phyloP scores from a whole-genome alignment of 2,888 invertebrate species.

The Sphaerophoria taeniata region DNA sequence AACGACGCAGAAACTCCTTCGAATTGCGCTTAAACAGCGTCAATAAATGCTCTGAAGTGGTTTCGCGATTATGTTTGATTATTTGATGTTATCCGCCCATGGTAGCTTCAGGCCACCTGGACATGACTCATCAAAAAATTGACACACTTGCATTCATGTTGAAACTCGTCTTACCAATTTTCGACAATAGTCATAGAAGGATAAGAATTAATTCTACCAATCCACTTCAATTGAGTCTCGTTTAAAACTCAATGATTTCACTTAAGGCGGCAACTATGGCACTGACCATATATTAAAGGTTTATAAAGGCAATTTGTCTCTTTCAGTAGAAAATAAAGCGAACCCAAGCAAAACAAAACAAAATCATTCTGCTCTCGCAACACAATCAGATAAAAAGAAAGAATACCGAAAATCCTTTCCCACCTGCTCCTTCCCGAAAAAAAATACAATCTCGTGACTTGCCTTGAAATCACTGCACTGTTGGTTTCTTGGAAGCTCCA shows the following conservation, averaged over 20 bases:
- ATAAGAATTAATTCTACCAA: no score
- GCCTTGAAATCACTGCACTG: slow-evolving; percentile 25
- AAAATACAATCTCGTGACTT: background rate
- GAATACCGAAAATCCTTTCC: background rate
- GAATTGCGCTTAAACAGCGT: no score
- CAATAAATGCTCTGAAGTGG: no score
- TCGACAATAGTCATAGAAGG: no score
- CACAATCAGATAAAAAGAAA: background rate
- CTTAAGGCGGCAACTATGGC: slow-evolving; percentile 34
- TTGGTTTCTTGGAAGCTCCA: background rate
- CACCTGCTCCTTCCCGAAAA: background rate
- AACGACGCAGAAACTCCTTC: no score
- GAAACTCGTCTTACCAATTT: no score
- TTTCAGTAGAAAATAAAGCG: slow-evolving; percentile 28
- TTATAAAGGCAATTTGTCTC: slow-evolving; percentile 56
- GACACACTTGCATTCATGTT: no score
- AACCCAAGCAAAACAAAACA: slow-evolving; percentile 38
- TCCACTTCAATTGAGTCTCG: no score
- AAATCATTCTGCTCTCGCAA: slow-evolving; percentile 40
- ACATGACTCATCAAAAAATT: no score
- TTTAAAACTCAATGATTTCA: background rate
- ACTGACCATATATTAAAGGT: slow-evolving; percentile 23
- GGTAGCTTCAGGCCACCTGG: no score
- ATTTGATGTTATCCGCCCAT: no score
- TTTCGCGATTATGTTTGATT: no score